Evolutionary conservation across 1,140 invertebrate species (phyloP).

Genomic region (Laupala kohalensis): DNA sequence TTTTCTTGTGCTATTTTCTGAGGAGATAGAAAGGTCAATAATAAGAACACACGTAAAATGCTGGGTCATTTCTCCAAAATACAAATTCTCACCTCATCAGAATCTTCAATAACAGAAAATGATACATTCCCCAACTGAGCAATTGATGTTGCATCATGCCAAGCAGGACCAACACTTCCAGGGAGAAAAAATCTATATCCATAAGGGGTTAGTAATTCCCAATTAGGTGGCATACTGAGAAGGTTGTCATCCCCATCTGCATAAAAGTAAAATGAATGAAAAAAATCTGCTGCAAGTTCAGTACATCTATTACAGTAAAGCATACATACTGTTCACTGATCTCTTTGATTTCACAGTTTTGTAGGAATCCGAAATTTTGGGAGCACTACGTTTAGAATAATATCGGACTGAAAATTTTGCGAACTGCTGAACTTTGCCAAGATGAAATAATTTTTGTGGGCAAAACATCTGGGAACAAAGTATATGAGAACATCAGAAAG

Average conservation of each 20-base stretch:
- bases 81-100: neutral
- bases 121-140: neutral
- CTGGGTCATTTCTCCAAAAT: neutral
- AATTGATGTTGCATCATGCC: constrained; percentile 30
- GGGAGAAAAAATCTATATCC: constrained; percentile 57
- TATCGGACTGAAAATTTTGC: neutral
- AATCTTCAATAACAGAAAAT: neutral
- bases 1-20: too few relatives aligned
- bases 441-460: neutral
- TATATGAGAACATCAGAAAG: too few relatives aligned
- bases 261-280: neutral
- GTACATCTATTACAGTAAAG: too few relatives aligned
- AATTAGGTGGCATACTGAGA: constrained; percentile 27
- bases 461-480: neutral
- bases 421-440: neutral
- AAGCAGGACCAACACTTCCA: constrained; percentile 49
- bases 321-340: neutral
- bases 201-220: constrained; percentile 44
- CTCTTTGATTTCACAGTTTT: neutral
- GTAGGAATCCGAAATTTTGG: neutral
- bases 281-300: too few relatives aligned
- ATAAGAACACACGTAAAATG: too few relatives aligned
- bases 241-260: neutral
- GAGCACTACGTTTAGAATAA: neutral
- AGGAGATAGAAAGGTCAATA: too few relatives aligned